These are phyloP conservation scores for Cryptophagus acutangulus DNA, from an alignment of 2,888 invertebrate genomes.

Conservation along the genomic window DNA sequence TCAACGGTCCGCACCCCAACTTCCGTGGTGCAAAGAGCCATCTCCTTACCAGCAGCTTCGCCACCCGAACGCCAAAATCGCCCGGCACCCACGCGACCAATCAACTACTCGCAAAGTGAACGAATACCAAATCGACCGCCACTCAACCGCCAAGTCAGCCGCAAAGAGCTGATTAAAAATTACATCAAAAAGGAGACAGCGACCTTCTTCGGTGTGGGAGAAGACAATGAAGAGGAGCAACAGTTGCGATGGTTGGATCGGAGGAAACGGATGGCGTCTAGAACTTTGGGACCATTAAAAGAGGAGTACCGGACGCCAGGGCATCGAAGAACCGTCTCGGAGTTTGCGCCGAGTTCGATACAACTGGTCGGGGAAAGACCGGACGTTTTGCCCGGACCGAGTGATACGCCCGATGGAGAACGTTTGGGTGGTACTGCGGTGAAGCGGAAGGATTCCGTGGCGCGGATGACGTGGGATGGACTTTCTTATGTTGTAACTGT, in stretches of 20 bases:
- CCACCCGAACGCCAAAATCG: too few species aligned
- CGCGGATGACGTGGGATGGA: slow-evolving; percentile 75
- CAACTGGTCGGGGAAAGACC: slow-evolving; percentile 42
- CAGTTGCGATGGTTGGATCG: slow-evolving; percentile 75
- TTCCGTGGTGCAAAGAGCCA: slow-evolving; percentile 36
- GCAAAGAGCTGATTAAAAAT: slow-evolving; percentile 51
- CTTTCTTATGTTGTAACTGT: slow-evolving; percentile 75
- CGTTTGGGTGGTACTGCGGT: slow-evolving; percentile 41
- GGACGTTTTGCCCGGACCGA: slow-evolving; percentile 48
- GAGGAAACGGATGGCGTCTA: slow-evolving; percentile 70
- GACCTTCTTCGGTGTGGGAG: slow-evolving; percentile 80
- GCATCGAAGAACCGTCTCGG: slow-evolving; percentile 29
- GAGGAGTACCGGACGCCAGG: slow-evolving; percentile 43
- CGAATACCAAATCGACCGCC: slow-evolving; percentile 41
- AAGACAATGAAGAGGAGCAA: slow-evolving; percentile 69
- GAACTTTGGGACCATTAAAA: slow-evolving; percentile 55
- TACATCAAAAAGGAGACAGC: slow-evolving; percentile 76
- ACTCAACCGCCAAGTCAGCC: slow-evolving; percentile 45
- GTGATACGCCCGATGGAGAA: slow-evolving; percentile 44
- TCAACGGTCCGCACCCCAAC: slow-evolving; percentile 22
- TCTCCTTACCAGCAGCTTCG: slow-evolving; percentile 34
- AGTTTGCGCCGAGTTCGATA: slow-evolving; percentile 28
- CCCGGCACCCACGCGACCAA: slow-evolving; percentile 26
- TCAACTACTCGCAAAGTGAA: slow-evolving; percentile 43
- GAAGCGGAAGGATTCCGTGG: slow-evolving; percentile 73